Evolutionary conservation across 1,140 invertebrate genomes (phyloP), one percentile per base, ranked within the genome.

Genomic region (Papilio aristodemus): DNA sequence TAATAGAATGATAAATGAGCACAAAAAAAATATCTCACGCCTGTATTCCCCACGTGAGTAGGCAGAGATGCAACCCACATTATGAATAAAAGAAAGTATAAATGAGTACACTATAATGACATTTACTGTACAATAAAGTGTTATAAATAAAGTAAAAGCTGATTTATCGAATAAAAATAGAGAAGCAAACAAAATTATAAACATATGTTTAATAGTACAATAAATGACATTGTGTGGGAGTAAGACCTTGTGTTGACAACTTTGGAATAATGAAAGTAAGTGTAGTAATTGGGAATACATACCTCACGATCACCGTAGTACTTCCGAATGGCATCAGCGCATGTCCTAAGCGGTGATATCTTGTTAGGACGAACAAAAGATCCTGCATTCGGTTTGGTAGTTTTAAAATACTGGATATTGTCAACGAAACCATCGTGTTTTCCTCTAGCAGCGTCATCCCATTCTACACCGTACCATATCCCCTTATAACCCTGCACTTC

Each of bases 351-450:
- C 63, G 94, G 93, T 72, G 94, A 93, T 8, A 96, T 93, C 92
- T 98, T 98, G 71, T 95, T 95, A 5, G 95, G 94, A 46, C 97
- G 94, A 67, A 98, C 93, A 86, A 98, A 97, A 17, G 97, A 98
- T 1, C 97, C 97, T 57, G 96, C 95, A 11, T 92, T 94, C 13
- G 93, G 92, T 85, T 94, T 91, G 91, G 82, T 81, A 3, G 97
- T 95, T 81, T 94, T 93, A 85, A 98, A 99, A 89, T 98, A 99
- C 76, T 94, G 93, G 54, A 94, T 90, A 57, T 95, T 95, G 75
- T 97, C 94, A 67, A 98, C 93, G 37, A 92, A 94, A 0, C 98
- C 98, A 93, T 97, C 94, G 83, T 99, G 98, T 88, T 98, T 98
- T 10, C 98, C 98, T 79, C 97, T 92, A 27, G 89, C 85, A 3